A percentile compares a stretch with the other conserved stretches of the same genome.
Conservation (phyloP, 2,113 vertebrate genomes). For the Capra hircus region DNA sequence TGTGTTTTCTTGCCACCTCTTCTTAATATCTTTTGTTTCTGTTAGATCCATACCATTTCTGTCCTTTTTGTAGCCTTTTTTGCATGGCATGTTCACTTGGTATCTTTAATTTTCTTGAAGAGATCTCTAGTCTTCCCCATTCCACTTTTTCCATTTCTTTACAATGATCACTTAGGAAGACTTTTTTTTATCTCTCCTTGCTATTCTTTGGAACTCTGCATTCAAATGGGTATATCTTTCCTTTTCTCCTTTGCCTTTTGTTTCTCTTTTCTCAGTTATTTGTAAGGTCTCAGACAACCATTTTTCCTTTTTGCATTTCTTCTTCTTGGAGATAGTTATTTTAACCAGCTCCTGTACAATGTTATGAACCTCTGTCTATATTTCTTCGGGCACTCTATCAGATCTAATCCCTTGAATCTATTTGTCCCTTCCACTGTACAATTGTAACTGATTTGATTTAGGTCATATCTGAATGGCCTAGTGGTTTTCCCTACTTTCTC, state of each 20-base stretch:
- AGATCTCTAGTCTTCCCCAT: not conserved
- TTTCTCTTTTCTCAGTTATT: not conserved
- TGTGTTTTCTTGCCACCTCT: not conserved
- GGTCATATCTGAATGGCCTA: too few relatives aligned
- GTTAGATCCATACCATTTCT: not conserved
- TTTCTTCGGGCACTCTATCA: too few relatives aligned
- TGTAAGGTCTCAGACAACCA: not conserved
- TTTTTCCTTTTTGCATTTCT: not conserved
- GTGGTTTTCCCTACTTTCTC: too few relatives aligned
- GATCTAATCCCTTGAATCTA: too few relatives aligned
- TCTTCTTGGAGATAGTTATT: not conserved
- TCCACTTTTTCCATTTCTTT: not conserved
- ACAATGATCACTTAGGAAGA: not conserved
- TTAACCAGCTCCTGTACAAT: too few relatives aligned
- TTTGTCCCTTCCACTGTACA: too few relatives aligned
- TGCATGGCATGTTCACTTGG: not conserved
- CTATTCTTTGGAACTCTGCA: not conserved
- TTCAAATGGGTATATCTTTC: not conserved
- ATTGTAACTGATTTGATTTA: too few relatives aligned
- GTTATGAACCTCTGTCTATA: too few relatives aligned
- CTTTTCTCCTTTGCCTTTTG: not conserved
- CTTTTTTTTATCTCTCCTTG: not conserved
- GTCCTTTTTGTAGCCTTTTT: not conserved
- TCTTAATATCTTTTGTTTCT: not conserved
- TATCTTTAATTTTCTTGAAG: not conserved